Base-by-base conservation (phyloP, 2,888 invertebrate genomes). In the Drosophila kanekoi region DNA sequence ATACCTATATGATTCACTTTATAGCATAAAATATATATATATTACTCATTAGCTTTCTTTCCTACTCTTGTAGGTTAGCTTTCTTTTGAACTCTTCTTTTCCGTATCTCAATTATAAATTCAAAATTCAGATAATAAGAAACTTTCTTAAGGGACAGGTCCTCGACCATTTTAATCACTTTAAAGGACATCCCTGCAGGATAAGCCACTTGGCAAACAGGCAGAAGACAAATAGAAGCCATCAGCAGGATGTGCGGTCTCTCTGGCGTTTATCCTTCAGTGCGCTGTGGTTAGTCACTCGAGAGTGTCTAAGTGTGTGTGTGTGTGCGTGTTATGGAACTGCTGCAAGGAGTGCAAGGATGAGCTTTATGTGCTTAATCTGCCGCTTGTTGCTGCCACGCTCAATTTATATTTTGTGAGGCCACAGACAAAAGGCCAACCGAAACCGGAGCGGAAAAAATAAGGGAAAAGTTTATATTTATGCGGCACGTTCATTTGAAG, bases 391-490 rank as follows among this genome's bases (percentile, higher is more conserved):
- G 75, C 74, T 68, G 56, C 33, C 49, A 51, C 78, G 77, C 58
- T 73, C 77, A 70, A 77, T 79, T 77, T 77, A 64, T 69, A 56
- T 48, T 47, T 76, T 71, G 61, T 16, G 11, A 32, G 56, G 38
- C 20, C 52, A 52, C 45, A 48, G 44, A 62, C 57, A 48, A 57
- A 57, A 49, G 44, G 57, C 33, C 23, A 45, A 47, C 54, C 32
- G 48, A 33, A 57, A 77, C 60, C 77, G 75, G 8, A 28, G 28
- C 8, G 28, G 0, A 64, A 60, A 58, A 54, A 52, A 48, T 52
- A 52, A 40, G 28, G 76, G 60, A 61, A 51, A 71, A 79, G 59
- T 81, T 79, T 64, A 71, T 77, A 67, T 78, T 82, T 77, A 72
- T 77, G 79, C 57, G 65, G 53, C 64, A 77, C 81, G 61, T 54